Percentiles rank a stretch among this genome's conserved stretches.
phyloP scores from a whole-genome alignment of 2,113 vertebrate genomes.

The Mesitornis unicolor region DNA sequence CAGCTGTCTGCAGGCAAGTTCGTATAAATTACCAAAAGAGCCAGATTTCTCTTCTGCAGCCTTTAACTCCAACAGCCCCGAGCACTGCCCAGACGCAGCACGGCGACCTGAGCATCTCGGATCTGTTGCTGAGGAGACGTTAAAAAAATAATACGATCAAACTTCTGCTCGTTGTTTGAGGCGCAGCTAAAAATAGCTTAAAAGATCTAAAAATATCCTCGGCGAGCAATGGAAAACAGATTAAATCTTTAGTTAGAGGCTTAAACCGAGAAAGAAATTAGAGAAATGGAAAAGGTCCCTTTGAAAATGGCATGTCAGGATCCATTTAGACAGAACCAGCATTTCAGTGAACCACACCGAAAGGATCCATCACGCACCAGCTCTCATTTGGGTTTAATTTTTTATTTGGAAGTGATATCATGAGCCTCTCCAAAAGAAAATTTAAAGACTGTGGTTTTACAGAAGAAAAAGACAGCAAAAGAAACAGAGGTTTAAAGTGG shows the following conservation, averaged over 20 bases:
- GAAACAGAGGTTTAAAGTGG: background rate
- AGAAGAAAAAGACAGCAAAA: background rate
- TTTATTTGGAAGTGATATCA: background rate
- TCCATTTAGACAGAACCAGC: background rate
- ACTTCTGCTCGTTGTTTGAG: background rate
- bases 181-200: background rate
- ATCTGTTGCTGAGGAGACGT: background rate
- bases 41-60: background rate
- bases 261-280: background rate
- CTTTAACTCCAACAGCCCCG: background rate
- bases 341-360: background rate
- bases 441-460: background rate
- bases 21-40: background rate
- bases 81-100: background rate
- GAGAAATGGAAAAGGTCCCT: background rate
- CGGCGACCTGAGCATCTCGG: background rate
- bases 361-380: background rate
- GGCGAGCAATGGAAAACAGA: background rate
- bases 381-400: too few relatives aligned
- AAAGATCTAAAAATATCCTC: background rate
- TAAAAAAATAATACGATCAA: background rate
- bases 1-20: background rate
- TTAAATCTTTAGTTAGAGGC: background rate
- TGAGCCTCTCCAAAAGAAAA: background rate
- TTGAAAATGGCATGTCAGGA: background rate